Conservation (phyloP, 2,888 invertebrate genomes). For the Zeuzera pyrina region DNA sequence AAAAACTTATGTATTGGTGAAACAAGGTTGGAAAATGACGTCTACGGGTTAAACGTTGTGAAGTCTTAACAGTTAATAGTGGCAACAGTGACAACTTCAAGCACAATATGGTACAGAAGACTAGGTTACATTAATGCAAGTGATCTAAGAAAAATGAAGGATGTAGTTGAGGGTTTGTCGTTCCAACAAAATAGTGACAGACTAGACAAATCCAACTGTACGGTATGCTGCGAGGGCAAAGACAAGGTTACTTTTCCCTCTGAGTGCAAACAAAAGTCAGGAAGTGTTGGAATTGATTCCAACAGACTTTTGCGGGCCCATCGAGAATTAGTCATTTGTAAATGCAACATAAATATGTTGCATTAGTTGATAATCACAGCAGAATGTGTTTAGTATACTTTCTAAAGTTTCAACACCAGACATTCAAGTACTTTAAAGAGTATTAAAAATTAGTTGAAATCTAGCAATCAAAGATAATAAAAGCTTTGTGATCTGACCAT, state of each 20-base stretch:
- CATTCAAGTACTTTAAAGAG: too few relatives aligned
- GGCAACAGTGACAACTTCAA: not conserved
- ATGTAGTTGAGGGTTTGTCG: constrained; percentile 11
- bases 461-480: too few relatives aligned
- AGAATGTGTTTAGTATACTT: constrained; percentile 1
- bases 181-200: constrained; percentile 4
- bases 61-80: not conserved
- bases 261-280: not conserved
- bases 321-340: constrained; percentile 10
- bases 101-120: constrained; percentile 10
- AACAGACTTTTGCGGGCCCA: constrained; percentile 5
- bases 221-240: constrained; percentile 7
- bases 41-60: constrained; percentile 6
- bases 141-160: constrained; percentile 14
- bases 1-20: constrained; percentile 8
- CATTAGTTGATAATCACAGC: constrained; percentile 19
- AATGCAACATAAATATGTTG: constrained; percentile 18
- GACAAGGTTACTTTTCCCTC: constrained; percentile 2
- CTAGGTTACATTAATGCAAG: constrained; percentile 14
- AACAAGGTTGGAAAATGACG: constrained; percentile 10
- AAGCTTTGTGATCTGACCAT: too few relatives aligned
- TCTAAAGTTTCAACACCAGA: not conserved
- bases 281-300: constrained; percentile 1
- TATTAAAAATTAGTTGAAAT: too few relatives aligned
- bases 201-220: constrained; percentile 6